Evolutionary conservation across 2,113 vertebrate species (phyloP), one percentile per base, ranked within the genome.

Genomic region (Hemiprocne comata): DNA sequence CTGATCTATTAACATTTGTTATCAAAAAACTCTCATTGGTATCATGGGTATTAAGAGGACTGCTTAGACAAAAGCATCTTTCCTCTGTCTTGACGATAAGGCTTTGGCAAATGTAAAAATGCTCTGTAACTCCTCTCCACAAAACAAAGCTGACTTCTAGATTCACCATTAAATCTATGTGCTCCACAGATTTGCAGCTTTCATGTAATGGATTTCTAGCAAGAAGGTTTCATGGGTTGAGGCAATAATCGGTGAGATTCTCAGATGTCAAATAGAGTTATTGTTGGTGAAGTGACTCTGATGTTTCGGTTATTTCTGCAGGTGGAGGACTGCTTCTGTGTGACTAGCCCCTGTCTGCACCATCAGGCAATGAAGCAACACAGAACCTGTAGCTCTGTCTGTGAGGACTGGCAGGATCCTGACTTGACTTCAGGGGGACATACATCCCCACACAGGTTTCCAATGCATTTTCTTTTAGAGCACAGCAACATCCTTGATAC

Each of bases 31-130:
- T 84, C 72, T 75, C 72, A 57, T 40, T 61, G 38, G 61, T 95
- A 31, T 84, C 61, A 61, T n/a, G 36, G 65, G 65, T 91, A 75
- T 95, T 95, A 92, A 89, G 61, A 28, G 50, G 66, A 94, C 70
- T n/a, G 36, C 42, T 69, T 80, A 93, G 92, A 93, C 67, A 88
- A 97, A 93, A 84, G 19, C 79, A 90, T 91, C 83, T 84, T 95
- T 95, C 79, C 90, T 76, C 48, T 67, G 55, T 36, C 53, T 95
- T 92, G 90, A 93, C 76, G 94, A 48, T 50, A 93, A 97, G 92
- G 69, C 69, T 89, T 92, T 84, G 44, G 60, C 33, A 84, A 94
- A 84, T 74, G 79, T 93, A 86, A 90, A 90, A 96, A 94, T 1
- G 16, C 58, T 93, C 60, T 61, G 48, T 92, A 92, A 92, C 34